Percentiles rank a stretch among this genome's conserved stretches.
These are phyloP conservation scores for Scylla paramamosain DNA, from an alignment of 1,140 invertebrate species.

Conservation along the genomic window DNA sequence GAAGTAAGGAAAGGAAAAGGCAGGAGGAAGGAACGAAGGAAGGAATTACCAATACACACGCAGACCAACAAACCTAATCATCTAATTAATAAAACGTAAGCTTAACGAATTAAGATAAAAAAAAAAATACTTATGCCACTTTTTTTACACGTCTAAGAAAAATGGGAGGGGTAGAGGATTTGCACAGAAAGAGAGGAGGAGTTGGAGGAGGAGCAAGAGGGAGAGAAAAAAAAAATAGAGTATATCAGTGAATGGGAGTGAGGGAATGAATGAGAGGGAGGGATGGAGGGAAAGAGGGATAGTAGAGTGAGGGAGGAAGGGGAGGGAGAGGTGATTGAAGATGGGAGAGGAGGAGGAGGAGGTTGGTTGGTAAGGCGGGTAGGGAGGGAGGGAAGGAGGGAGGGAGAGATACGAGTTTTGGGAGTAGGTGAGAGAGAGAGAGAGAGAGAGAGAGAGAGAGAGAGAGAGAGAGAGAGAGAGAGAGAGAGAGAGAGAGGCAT, in stretches of 20 bases:
- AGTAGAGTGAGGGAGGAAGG: background rate
- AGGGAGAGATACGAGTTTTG: background rate
- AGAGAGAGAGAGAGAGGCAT: background rate
- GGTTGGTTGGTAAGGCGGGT: background rate
- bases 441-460: slow-evolving; percentile 31
- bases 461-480: slow-evolving; percentile 15
- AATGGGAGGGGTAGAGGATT: background rate
- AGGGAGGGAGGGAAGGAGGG: background rate
- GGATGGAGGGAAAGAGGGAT: background rate
- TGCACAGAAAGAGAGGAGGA: background rate
- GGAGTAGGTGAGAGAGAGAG: slow-evolving; percentile 45
- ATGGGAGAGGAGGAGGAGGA: background rate
- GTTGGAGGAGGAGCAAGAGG: background rate
- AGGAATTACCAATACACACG: background rate
- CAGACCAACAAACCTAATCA: too few relatives aligned
- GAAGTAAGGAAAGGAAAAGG: background rate
- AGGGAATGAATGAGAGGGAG: slow-evolving; percentile 22
- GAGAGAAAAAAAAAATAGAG: background rate
- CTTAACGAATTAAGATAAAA: too few relatives aligned
- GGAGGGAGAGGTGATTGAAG: slow-evolving; percentile 23
- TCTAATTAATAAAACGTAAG: too few relatives aligned
- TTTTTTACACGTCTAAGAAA: background rate
- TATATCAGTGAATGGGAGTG: background rate
- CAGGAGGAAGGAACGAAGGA: background rate
- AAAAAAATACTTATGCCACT: too few relatives aligned